Percentiles rank a stretch among this genome's conserved stretches.
Evolutionary conservation across 2,888 invertebrate genomes (phyloP).

Genomic region (Caenorhabditis angaria): DNA sequence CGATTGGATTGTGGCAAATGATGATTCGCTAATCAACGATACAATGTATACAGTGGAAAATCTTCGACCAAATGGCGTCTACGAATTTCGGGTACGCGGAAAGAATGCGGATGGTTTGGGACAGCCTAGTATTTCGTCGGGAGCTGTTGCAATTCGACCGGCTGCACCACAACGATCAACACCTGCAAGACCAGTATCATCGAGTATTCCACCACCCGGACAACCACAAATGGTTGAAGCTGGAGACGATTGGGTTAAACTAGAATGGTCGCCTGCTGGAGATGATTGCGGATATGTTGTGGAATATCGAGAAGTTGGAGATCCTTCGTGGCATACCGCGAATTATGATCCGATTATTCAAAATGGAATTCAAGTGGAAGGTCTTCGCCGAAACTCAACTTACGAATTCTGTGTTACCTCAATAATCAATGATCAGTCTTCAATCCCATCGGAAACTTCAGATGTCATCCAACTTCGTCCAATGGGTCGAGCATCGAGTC

Average conservation of each 20-base stretch:
- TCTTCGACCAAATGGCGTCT: conserved; percentile 71
- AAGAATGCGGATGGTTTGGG: conserved; percentile 65
- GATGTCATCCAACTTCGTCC: conserved; percentile 67
- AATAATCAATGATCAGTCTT: conserved; percentile 53
- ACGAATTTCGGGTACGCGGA: conserved; percentile 71
- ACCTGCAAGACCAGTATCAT: conserved; percentile 24
- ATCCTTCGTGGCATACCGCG: conserved; percentile 65
- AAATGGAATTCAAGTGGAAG: conserved; percentile 67
- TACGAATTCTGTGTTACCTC: conserved; percentile 71
- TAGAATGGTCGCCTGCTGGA: conserved; percentile 65
- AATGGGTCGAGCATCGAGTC: conserved; percentile 42
- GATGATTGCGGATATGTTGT: conserved; percentile 62
- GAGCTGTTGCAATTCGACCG: conserved; percentile 37
- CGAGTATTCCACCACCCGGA: conserved; percentile 41
- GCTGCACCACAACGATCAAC: conserved; percentile 43
- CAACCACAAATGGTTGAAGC: conserved; percentile 65
- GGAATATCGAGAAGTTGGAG: conserved; percentile 69
- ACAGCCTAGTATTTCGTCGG: conserved; percentile 41
- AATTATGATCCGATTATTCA: conserved; percentile 60
- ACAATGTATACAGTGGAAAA: conserved; percentile 59
- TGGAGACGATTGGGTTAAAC: conserved; percentile 67
- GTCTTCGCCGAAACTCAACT: conserved; percentile 66
- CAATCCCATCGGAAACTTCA: conserved; percentile 63
- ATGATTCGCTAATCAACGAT: conserved; percentile 42
- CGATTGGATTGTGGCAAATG: conserved; percentile 68